Conservation (phyloP, 1,140 invertebrate species). For the Sarcophaga peregrina region DNA sequence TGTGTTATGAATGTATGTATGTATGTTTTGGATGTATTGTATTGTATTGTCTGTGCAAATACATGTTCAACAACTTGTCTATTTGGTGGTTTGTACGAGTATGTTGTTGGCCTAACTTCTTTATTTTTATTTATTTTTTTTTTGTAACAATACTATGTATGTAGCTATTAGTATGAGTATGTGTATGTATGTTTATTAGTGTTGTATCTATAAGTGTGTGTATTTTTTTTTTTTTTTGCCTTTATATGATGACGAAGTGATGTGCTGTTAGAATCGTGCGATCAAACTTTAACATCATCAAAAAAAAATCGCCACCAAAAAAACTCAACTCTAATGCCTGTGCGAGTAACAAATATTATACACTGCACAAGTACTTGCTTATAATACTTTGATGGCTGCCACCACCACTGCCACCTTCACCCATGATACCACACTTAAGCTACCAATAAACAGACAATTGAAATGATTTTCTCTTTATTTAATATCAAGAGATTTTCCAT, state of each 20-base stretch:
- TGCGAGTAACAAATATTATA: constrained; percentile 18
- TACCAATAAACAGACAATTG: background rate
- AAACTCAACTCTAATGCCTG: constrained; percentile 28
- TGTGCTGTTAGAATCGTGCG: constrained; percentile 59
- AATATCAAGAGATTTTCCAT: no score
- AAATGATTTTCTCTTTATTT: background rate
- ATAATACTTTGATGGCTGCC: constrained; percentile 50
- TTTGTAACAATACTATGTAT: constrained; percentile 14
- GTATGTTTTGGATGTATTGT: constrained; percentile 19
- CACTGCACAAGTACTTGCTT: constrained; percentile 53
- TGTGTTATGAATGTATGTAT: background rate
- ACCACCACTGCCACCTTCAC: constrained; percentile 38
- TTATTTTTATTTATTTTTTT: no score
- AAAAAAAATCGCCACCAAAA: constrained; percentile 35
- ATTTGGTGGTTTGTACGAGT: constrained; percentile 7
- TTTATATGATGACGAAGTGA: constrained; percentile 53
- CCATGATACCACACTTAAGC: constrained; percentile 48
- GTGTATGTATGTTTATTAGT: background rate
- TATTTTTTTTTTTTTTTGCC: background rate
- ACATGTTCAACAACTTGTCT: background rate
- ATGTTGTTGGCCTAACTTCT: constrained; percentile 18
- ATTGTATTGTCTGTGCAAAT: background rate
- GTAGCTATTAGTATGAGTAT: constrained; percentile 8
- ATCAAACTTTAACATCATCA: constrained; percentile 38
- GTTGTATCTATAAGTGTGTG: background rate